These are phyloP conservation scores for Conus betulinus DNA, from an alignment of 1,140 invertebrate species.

Conservation along the genomic window DNA sequence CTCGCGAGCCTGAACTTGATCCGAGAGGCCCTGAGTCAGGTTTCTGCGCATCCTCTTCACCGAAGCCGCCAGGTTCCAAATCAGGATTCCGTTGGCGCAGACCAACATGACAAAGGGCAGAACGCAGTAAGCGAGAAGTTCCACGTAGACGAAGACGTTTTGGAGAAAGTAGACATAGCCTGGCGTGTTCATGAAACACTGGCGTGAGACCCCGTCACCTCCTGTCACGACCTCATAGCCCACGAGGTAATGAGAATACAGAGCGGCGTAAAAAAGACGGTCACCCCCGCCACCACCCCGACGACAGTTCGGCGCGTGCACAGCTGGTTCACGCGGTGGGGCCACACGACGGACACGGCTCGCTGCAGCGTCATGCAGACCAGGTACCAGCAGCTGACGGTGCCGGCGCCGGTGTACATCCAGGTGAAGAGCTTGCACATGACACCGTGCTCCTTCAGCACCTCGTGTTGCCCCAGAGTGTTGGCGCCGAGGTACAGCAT, in stretches of 20 bases:
- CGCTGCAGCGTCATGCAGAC: neutral
- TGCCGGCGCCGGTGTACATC: neutral
- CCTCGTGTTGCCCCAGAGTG: neutral
- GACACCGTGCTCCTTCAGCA: neutral
- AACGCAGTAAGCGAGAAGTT: neutral
- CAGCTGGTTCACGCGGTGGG: neutral
- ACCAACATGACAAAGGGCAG: neutral
- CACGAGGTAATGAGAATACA: neutral
- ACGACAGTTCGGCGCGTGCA: neutral
- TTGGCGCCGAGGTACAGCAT: neutral
- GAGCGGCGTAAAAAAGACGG: neutral
- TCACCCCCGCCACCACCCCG: neutral
- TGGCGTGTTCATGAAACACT: neutral
- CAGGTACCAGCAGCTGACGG: neutral
- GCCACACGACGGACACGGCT: constrained; percentile 13
- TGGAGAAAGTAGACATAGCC: neutral
- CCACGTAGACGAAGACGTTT: neutral
- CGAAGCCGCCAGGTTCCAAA: neutral
- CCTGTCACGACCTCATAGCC: neutral
- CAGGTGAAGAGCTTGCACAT: neutral
- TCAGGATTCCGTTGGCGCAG: neutral
- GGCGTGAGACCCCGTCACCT: neutral
- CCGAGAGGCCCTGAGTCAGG: neutral
- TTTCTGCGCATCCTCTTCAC: neutral
- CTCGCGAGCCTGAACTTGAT: neutral